phyloP scores from a whole-genome alignment of 1,140 invertebrate species.

The Spodoptera litura region DNA sequence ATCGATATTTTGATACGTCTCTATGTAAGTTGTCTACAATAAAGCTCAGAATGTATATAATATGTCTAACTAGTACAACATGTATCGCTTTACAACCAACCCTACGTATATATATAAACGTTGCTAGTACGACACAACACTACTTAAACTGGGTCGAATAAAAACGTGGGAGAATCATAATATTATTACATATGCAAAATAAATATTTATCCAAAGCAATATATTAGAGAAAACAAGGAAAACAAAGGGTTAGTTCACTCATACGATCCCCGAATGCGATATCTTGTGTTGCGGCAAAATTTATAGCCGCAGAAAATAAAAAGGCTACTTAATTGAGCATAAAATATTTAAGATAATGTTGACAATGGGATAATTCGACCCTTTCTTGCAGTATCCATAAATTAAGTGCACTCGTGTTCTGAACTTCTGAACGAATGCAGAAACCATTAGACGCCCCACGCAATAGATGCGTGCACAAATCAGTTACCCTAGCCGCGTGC shows the following conservation, averaged over 20 bases:
- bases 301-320: constrained; percentile 67
- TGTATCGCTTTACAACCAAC: neutral
- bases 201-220: constrained; percentile 40
- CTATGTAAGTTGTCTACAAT: no score
- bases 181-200: constrained; percentile 28
- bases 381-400: constrained; percentile 75
- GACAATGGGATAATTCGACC: constrained; percentile 76
- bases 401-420: constrained; percentile 74
- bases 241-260: constrained; percentile 47
- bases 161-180: constrained; percentile 15
- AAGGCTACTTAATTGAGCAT: constrained; percentile 72
- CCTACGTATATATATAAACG: no score
- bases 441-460: constrained; percentile 75
- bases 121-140: neutral
- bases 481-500: constrained; percentile 64
- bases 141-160: constrained; percentile 8
- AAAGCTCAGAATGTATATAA: no score
- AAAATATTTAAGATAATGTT: constrained; percentile 81
- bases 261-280: constrained; percentile 47
- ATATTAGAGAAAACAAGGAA: constrained; percentile 45
- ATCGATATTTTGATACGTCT: no score
- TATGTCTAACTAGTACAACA: no score
- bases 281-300: constrained; percentile 62
- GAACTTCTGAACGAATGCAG: constrained; percentile 71
- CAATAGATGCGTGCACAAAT: constrained; percentile 75